phyloP scores from a whole-genome alignment of 2,113 vertebrate species.

The Tetrao urogallus region DNA sequence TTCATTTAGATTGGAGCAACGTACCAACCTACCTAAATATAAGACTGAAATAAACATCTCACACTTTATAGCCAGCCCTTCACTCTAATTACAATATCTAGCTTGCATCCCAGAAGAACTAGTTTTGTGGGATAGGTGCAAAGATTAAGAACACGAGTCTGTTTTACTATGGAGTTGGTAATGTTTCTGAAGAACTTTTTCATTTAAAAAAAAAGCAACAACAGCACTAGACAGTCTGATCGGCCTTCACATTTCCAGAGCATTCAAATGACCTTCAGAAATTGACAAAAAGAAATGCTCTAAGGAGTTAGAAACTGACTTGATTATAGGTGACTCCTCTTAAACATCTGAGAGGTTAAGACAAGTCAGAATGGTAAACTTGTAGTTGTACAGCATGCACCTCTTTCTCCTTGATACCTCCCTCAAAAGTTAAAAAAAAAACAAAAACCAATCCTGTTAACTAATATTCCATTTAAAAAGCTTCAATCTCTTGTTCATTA shows the following conservation, averaged over 20 bases:
- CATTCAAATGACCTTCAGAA: background rate
- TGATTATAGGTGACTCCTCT: background rate
- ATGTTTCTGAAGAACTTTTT: background rate
- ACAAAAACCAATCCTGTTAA: background rate
- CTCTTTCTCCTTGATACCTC: background rate
- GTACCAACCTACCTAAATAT: constrained; percentile 11
- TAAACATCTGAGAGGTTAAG: background rate
- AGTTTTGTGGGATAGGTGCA: background rate
- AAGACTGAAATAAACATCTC: background rate
- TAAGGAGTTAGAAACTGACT: background rate
- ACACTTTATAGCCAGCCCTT: background rate
- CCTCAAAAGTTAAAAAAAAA: background rate
- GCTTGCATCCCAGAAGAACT: background rate
- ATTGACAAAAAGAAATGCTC: background rate
- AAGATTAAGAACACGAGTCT: background rate
- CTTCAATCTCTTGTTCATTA: background rate
- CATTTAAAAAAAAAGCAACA: background rate
- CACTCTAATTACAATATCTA: background rate
- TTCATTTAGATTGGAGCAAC: constrained; percentile 7
- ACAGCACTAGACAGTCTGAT: background rate
- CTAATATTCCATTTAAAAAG: background rate
- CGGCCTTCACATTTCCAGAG: background rate
- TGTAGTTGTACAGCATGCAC: background rate
- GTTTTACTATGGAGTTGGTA: background rate
- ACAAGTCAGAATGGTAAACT: background rate